Conservation (phyloP, 2,888 invertebrate species). For the Helicoverpa assulta region DNA sequence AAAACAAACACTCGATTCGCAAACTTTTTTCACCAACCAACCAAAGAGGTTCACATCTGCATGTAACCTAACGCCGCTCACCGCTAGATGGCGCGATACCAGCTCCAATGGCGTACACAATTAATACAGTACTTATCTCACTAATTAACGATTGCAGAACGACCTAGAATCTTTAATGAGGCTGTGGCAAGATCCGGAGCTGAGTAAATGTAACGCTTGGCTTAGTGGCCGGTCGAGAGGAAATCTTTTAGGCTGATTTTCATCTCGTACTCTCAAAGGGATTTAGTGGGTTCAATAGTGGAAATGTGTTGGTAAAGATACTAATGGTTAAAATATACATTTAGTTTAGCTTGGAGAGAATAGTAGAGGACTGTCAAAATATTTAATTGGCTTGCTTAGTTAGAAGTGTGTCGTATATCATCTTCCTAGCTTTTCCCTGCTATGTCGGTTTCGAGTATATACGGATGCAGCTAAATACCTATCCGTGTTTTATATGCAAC, state of each 20-base stretch:
- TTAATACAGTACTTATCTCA: constrained; percentile 88
- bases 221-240: constrained; percentile 32
- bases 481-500: no score
- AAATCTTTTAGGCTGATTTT: constrained; percentile 40
- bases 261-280: constrained; percentile 11
- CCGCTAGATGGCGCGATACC: constrained; percentile 82
- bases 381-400: no score
- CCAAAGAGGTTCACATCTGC: constrained; percentile 23
- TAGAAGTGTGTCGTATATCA: no score
- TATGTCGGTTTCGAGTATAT: no score
- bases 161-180: constrained; percentile 90
- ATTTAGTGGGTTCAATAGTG: neutral
- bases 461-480: no score
- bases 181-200: constrained; percentile 85
- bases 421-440: no score
- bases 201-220: constrained; percentile 60
- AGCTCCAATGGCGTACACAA: constrained; percentile 86
- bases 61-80: constrained; percentile 54
- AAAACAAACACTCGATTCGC: neutral
- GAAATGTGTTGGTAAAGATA: neutral
- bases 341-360: neutral
- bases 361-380: no score
- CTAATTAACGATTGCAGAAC: constrained; percentile 88
- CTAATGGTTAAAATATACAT: neutral
- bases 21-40: neutral